Conservation (phyloP, 2,888 invertebrate species). For the Amblyteles armatorius region DNA sequence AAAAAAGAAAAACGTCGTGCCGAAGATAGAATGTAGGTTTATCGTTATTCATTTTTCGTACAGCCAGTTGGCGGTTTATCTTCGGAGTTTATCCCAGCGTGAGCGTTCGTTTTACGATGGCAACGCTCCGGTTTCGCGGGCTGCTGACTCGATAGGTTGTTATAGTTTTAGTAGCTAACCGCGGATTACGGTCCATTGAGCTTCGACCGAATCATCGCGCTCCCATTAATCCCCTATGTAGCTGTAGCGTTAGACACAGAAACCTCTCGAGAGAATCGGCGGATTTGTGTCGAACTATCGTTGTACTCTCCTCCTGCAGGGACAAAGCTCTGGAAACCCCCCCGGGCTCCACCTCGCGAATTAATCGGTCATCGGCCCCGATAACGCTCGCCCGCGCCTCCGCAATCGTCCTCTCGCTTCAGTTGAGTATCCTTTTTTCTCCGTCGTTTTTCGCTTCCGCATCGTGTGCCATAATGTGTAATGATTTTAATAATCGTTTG, state of each 20-base stretch:
- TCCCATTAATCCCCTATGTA: conserved; percentile 63
- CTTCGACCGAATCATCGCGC: conserved; percentile 69
- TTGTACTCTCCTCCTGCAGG: conserved; percentile 29
- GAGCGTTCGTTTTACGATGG: conserved; percentile 63
- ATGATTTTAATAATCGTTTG: conserved; percentile 21
- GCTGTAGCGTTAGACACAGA: conserved; percentile 19
- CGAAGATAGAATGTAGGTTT: conserved; percentile 53
- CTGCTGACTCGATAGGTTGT: conserved; percentile 59
- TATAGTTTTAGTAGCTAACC: conserved; percentile 45
- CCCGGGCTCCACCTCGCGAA: conserved; percentile 56
- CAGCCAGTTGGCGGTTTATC: conserved; percentile 56
- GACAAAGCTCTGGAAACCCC: conserved; percentile 44
- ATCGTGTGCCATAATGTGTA: conserved; percentile 22
- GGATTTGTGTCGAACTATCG: conserved; percentile 15
- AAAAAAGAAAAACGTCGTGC: background rate
- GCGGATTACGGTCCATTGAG: conserved; percentile 68
- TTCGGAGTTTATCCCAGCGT: conserved; percentile 52
- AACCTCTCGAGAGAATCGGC: background rate
- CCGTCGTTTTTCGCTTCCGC: conserved; percentile 8
- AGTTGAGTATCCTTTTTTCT: conserved; percentile 52
- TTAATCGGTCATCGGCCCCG: conserved; percentile 67
- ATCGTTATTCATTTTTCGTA: conserved; percentile 55
- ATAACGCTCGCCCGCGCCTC: conserved; percentile 66
- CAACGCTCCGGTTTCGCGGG: conserved; percentile 64
- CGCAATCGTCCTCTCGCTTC: conserved; percentile 55